phyloP scores from a whole-genome alignment of 2,888 invertebrate genomes.

The Furcula furcula region DNA sequence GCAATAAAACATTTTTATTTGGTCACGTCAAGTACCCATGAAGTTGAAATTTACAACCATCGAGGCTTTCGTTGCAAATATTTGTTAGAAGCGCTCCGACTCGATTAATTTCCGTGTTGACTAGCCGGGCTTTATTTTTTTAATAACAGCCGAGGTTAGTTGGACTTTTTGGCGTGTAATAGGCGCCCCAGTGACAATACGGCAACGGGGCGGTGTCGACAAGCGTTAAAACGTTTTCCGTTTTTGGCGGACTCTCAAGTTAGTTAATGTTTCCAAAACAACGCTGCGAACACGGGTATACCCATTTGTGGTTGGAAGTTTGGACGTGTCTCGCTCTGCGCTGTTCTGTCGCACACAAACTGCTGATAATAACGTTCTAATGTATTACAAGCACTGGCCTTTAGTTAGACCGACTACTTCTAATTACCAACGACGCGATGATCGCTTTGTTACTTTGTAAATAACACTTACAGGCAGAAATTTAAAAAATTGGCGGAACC shows the following conservation, averaged over 20 bases:
- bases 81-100: conserved; percentile 41
- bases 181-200: conserved; percentile 60
- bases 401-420: conserved; percentile 9
- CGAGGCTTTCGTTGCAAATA: conserved; percentile 50
- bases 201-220: conserved; percentile 45
- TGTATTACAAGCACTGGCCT: conserved; percentile 10
- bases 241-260: conserved; percentile 77
- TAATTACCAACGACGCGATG: conserved; percentile 16
- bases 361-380: conserved; percentile 40
- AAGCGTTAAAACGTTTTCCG: conserved; percentile 71
- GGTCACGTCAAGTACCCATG: conserved; percentile 46
- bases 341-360: conserved; percentile 28
- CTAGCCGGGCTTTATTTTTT: conserved; percentile 29
- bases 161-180: conserved; percentile 62
- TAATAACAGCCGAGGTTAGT: conserved; percentile 43
- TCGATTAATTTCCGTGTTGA: conserved; percentile 42
- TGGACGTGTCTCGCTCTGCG: conserved; percentile 42
- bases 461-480: no score
- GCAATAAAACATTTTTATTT: conserved; percentile 56
- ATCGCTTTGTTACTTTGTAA: no score
- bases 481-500: no score
- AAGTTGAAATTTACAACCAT: conserved; percentile 49
- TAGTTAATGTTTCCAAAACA: conserved; percentile 78
- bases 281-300: conserved; percentile 54
- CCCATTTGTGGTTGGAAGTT: conserved; percentile 54